phyloP scores from a whole-genome alignment of 2,888 invertebrate genomes.

The Diaphora mendica region DNA sequence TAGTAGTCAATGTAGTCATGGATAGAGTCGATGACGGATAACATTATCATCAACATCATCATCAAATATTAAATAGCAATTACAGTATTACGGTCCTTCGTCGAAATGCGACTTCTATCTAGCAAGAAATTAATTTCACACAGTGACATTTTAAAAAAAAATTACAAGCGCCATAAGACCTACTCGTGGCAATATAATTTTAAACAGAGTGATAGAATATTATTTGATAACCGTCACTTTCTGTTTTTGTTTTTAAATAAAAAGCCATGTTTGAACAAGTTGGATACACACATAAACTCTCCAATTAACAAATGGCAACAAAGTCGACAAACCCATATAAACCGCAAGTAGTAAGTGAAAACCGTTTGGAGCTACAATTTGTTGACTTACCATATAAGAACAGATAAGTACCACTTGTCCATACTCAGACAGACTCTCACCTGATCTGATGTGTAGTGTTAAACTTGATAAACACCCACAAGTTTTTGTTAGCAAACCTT shows the following conservation, averaged over 20 bases:
- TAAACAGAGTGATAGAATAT: neutral
- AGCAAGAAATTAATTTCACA: neutral
- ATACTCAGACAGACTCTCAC: constrained; percentile 50
- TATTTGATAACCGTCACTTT: neutral
- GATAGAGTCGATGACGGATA: no score
- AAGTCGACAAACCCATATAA: constrained; percentile 9
- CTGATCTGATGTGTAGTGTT: constrained; percentile 36
- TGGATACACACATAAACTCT: neutral
- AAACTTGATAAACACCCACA: constrained; percentile 33
- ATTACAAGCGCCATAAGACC: neutral
- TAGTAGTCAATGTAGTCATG: no score
- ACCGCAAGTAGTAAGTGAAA: constrained; percentile 48
- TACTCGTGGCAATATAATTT: neutral
- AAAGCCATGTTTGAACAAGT: neutral
- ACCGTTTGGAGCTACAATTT: constrained; percentile 52
- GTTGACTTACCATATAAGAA: constrained; percentile 53
- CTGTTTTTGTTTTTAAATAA: neutral
- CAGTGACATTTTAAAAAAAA: neutral
- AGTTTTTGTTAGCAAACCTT: constrained; percentile 48
- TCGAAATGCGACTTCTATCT: neutral
- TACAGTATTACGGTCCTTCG: neutral
- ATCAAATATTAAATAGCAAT: neutral
- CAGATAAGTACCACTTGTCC: constrained; percentile 51
- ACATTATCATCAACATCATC: no score
- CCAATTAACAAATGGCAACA: constrained; percentile 1